These are phyloP conservation scores for Drosophila erecta DNA, from an alignment of 1,140 invertebrate genomes.

Conservation along the genomic window DNA sequence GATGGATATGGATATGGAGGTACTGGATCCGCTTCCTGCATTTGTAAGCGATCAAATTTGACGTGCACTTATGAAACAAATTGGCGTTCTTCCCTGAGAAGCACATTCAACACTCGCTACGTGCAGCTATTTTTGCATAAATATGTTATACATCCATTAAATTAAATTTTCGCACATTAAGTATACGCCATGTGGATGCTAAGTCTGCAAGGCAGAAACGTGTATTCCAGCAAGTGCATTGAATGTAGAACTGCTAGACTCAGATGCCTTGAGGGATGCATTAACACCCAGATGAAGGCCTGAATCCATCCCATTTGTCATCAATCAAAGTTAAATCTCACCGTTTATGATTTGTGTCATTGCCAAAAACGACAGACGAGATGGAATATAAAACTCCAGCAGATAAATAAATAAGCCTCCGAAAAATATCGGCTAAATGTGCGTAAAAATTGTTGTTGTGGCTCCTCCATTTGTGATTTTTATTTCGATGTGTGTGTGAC, in stretches of 20 bases:
- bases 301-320: conserved; percentile 46
- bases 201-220: conserved; percentile 6
- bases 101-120: conserved; percentile 37
- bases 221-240: conserved; percentile 58
- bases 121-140: conserved; percentile 65
- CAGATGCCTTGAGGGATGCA: conserved; percentile 33
- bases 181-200: conserved; percentile 33
- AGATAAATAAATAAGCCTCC: conserved; percentile 49
- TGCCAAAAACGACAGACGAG: conserved; percentile 28
- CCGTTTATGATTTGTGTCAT: conserved; percentile 52
- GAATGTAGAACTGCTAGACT: conserved; percentile 40
- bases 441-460: conserved; percentile 74
- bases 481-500: conserved; percentile 43
- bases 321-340: conserved; percentile 59
- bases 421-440: conserved; percentile 68
- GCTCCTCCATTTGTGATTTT: conserved; percentile 31
- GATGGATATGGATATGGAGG: conserved; percentile 21
- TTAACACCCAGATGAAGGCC: conserved; percentile 44
- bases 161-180: conserved; percentile 66
- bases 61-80: conserved; percentile 74
- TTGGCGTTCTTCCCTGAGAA: conserved; percentile 37
- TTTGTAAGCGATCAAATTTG: conserved; percentile 73
- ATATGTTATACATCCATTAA: conserved; percentile 57
- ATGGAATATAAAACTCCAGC: conserved; percentile 34
- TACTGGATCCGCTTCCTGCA: conserved; percentile 44